Conservation (phyloP, 2,888 invertebrate species). For the Coremacera marginata region DNA sequence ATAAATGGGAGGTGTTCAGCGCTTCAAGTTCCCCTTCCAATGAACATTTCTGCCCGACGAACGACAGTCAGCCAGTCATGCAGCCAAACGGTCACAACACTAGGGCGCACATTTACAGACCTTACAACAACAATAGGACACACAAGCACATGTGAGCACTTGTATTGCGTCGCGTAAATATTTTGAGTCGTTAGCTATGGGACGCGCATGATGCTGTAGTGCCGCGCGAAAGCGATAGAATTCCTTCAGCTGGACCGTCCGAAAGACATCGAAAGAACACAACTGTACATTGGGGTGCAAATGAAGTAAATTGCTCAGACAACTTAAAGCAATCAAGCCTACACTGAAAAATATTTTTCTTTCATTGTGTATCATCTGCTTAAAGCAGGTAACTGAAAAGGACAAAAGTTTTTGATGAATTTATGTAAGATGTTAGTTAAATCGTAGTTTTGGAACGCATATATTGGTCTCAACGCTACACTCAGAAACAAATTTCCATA, state of each 20-base stretch:
- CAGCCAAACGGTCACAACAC: conserved; percentile 32
- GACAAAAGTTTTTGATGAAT: too few relatives aligned
- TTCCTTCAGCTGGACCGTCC: conserved; percentile 62
- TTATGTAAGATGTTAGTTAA: too few relatives aligned
- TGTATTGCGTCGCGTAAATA: conserved; percentile 58
- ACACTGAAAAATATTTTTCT: conserved; percentile 44
- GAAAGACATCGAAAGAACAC: conserved; percentile 54
- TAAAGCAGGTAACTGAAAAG: too few relatives aligned
- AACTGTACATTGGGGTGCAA: conserved; percentile 59
- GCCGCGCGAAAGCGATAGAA: conserved; percentile 54
- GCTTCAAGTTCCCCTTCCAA: conserved; percentile 49
- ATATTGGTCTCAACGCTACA: too few relatives aligned
- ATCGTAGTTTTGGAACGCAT: too few relatives aligned
- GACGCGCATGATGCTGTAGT: conserved; percentile 59
- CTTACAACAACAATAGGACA: conserved; percentile 32
- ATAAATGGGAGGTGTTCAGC: conserved; percentile 64
- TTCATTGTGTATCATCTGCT: too few relatives aligned
- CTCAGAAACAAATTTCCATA: too few relatives aligned
- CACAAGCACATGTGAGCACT: conserved; percentile 44
- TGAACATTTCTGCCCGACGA: conserved; percentile 36
- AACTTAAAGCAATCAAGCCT: conserved; percentile 21
- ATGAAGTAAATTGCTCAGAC: not conserved
- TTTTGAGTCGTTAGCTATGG: conserved; percentile 63
- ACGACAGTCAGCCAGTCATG: conserved; percentile 37
- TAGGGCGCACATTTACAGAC: conserved; percentile 62